Base-by-base conservation (phyloP, 2,797 vertebrate genomes). In the Rhynchonycteris naso region DNA sequence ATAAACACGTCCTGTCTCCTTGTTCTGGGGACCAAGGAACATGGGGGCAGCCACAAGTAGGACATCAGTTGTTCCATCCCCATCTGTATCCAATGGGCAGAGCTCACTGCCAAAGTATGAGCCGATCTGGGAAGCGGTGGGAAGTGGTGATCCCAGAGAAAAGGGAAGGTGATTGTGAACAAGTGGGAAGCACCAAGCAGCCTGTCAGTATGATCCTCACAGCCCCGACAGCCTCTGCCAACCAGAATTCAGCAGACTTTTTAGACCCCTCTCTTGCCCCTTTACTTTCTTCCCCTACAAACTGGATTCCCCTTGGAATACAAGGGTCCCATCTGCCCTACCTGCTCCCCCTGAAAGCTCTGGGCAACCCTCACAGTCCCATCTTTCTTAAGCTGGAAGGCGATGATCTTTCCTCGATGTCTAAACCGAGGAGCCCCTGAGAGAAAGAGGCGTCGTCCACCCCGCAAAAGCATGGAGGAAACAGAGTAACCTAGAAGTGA, bases 91-190 rank as follows among this genome's bases (percentile, higher is more conserved):
- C 97, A 99, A 92, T 1, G 98, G 98, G 65, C 99, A 99, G 65
- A 99, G 98, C 97, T 99, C 99, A 14, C 99, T 99, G 97, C 99
- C 99, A 33, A 99, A 99, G 97, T 99, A 99, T 0, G 99, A 99
- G 24, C 99, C 99, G 3, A 99, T 99, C 99, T 99, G 95, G 26
- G 79, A 63, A 66, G 43, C 2, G n/a, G 50, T 7, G 72, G 90
- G 76, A 35, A 35, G 75, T 47, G 52, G 66, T 5, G 79, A 94
- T 26, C 89, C 88, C 80, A 83, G 80, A 86, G 84, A 33, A 88
- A 94, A 94, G 19, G 52, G 75, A 90, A 83, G 35, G 79, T 68
- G n/a, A 75, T 7, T 74, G 15, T 54, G 79, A 90, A 84, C 54
- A 75, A 63, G 52, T 10, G 56, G 54, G 88, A 82, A 52, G n/a